phyloP scores from a whole-genome alignment of 1,140 invertebrate genomes.

The Rhizoglyphus robini region DNA sequence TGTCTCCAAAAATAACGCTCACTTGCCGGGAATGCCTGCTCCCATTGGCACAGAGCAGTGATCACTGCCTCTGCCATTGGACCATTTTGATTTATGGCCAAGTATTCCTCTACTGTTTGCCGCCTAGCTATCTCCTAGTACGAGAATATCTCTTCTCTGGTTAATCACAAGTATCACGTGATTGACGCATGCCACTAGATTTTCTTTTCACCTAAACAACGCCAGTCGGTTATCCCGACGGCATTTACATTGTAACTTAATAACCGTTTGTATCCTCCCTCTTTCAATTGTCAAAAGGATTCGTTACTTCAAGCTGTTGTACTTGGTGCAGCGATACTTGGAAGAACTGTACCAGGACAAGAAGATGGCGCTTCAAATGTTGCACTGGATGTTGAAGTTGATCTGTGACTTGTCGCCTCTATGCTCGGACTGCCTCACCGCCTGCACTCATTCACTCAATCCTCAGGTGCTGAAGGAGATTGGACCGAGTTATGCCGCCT shows the following conservation, averaged over 20 bases:
- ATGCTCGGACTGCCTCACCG: constrained; percentile 2
- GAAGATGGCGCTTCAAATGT: background rate
- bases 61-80: too few relatives aligned
- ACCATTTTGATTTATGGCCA: too few relatives aligned
- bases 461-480: background rate
- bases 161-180: background rate
- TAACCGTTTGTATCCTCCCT: too few relatives aligned
- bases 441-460: background rate
- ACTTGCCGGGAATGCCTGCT: too few relatives aligned
- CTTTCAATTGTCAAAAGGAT: background rate
- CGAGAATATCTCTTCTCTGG: background rate
- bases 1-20: too few relatives aligned
- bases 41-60: too few relatives aligned
- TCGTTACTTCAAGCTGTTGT: background rate
- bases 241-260: too few relatives aligned
- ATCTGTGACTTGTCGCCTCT: background rate
- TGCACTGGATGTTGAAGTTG: background rate
- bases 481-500: constrained; percentile 3
- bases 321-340: constrained; percentile 2
- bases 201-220: background rate
- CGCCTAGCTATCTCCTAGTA: background rate
- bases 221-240: background rate
- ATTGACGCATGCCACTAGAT: background rate
- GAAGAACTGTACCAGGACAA: background rate
- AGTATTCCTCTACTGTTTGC: too few relatives aligned